These are phyloP conservation scores for Monochamus saltuarius DNA, from an alignment of 1,140 invertebrate genomes.

Conservation along the genomic window DNA sequence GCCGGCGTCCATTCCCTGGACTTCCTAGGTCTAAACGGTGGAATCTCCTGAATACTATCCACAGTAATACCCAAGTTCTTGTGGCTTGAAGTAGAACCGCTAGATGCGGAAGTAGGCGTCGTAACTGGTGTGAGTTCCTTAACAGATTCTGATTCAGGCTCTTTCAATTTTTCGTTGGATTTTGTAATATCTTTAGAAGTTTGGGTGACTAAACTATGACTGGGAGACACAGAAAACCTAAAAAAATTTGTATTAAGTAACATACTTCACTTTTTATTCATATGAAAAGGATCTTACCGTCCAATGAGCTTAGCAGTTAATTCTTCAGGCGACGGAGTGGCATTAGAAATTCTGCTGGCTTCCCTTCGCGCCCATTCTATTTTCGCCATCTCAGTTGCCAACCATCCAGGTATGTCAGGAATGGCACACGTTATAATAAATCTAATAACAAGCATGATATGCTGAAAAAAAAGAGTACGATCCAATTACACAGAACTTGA, in stretches of 20 bases:
- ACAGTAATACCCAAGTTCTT: slow-evolving; percentile 50
- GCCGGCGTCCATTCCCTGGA: slow-evolving; percentile 54
- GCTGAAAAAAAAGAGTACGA: slow-evolving; percentile 59
- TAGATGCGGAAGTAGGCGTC: slow-evolving; percentile 43
- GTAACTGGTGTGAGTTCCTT: slow-evolving; percentile 31
- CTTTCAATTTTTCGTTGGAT: slow-evolving; percentile 35
- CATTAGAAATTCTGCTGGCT: slow-evolving; percentile 50
- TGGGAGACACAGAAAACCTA: slow-evolving; percentile 51
- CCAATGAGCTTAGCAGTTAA: slow-evolving; percentile 44
- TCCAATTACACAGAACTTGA: neutral
- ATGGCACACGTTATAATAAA: slow-evolving; percentile 81
- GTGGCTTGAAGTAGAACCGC: slow-evolving; percentile 37
- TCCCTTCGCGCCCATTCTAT: slow-evolving; percentile 78
- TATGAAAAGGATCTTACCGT: slow-evolving; percentile 34
- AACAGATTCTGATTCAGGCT: slow-evolving; percentile 24
- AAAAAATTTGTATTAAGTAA: slow-evolving; percentile 6
- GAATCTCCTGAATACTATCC: slow-evolving; percentile 56
- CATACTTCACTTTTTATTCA: neutral
- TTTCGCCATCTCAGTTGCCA: slow-evolving; percentile 86
- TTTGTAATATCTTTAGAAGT: slow-evolving; percentile 24
- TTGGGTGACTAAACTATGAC: slow-evolving; percentile 39
- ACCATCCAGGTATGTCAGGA: slow-evolving; percentile 88
- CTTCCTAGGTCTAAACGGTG: slow-evolving; percentile 57
- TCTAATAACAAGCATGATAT: slow-evolving; percentile 83
- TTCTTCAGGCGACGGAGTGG: slow-evolving; percentile 47